Base-by-base conservation (phyloP, 2,797 vertebrate genomes). In the Acestrorhynchus altus region DNA sequence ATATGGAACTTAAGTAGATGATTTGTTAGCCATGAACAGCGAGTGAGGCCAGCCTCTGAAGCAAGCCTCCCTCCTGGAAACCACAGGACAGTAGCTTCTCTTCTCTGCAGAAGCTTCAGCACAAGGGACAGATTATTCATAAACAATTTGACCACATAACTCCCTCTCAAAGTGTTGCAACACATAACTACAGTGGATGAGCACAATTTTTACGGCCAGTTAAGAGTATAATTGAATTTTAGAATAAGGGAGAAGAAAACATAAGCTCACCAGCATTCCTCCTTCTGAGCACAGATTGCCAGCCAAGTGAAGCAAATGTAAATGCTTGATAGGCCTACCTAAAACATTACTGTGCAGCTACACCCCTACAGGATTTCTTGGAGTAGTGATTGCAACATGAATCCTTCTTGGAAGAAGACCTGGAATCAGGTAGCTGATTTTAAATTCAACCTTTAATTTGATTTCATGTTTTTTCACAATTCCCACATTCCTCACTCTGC, bases 251-350 rank as follows among this genome's bases (percentile, higher is more conserved):
- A 81, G 63, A 82, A 83, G 89, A 86, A 81, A 49, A 72, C 86
- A 84, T 75, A 44, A 86, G 86, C 86, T 72, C 74, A 85, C 69
- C 69, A 79, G 81, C 59, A 11, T 87, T 87, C 74, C 65, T 87
- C 28, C 52, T 75, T 83, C 69, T 85, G 79, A 86, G 73, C 83
- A 84, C 88, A 87, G 84, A 85, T 61, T 63, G 65, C 24, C 57
- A 80, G 84, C 85, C 76, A 35, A 81, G 66, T 80, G 74, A 82
- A 79, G 52, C 72, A 28, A 78, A 85, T 49, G 77, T 79, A 85
- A 88, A 82, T 83, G 90, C 90, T 84, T 82, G 86, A 89, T 89
- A 35, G 31, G 2, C 31, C 31, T 35, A 83, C 82, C 75, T 88
- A 67, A 22, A 84, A 89, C 85, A 88, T 83, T 83, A 24, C 18